A percentile compares a stretch with the other conserved stretches of the same genome.
Conservation (phyloP, 37 sponge, comb jelly and placozoan species). For the Oscarella lobularis region DNA sequence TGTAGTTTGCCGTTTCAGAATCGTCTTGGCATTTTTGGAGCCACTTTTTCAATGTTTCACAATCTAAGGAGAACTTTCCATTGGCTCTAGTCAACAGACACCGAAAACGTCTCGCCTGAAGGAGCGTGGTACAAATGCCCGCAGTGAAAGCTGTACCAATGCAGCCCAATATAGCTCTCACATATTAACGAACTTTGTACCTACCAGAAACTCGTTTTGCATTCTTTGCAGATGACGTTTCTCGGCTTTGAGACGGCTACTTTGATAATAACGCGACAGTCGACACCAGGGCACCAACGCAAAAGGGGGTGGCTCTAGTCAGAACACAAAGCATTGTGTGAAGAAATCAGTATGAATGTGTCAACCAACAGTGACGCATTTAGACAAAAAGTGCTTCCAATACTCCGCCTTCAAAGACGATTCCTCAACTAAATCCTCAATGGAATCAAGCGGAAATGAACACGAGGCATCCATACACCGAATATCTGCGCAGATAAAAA, state of each 20-base stretch:
- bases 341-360: too few species aligned
- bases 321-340: not conserved
- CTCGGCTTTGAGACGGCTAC: conserved; percentile 29
- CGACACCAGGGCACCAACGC: conserved; percentile 74
- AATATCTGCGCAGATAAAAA: conserved; percentile 4
- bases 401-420: too few species aligned
- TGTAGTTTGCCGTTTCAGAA: conserved; percentile 80
- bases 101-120: conserved; percentile 16
- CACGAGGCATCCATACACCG: conserved; percentile 6
- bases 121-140: conserved; percentile 64
- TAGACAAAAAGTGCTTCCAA: too few species aligned
- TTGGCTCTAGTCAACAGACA: not conserved
- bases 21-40: conserved; percentile 64
- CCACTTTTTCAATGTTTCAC: conserved; percentile 51
- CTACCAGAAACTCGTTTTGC: conserved; percentile 45
- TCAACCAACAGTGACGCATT: too few species aligned
- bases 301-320: conserved; percentile 36
- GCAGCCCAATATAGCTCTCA: not conserved
- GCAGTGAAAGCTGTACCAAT: conserved; percentile 47
- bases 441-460: too few species aligned
- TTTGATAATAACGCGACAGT: conserved; percentile 55
- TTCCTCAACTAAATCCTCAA: too few species aligned
- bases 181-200: not conserved
- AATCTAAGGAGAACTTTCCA: conserved; percentile 13
- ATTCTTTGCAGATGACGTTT: conserved; percentile 46